Base-by-base conservation (phyloP, 1,140 invertebrate genomes). In the Atopsyche davidsoni region DNA sequence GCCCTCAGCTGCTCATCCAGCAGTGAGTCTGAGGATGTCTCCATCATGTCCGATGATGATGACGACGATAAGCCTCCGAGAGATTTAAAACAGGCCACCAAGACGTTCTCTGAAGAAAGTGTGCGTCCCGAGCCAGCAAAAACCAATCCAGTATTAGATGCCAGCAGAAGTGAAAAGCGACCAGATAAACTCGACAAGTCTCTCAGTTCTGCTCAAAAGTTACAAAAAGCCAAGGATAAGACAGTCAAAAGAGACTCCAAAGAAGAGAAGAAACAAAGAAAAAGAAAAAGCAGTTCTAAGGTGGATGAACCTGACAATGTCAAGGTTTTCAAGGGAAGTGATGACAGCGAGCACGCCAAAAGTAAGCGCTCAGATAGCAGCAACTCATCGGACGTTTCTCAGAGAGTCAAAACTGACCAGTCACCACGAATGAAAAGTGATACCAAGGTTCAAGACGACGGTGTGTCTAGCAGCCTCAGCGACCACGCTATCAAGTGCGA, bases 211-310 rank as follows among this genome's bases (percentile, higher is more conserved):
- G 41, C 39, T 38, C 51, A 51, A 7, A 58, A 72, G 64, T 61
- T 47, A 66, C 75, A 58, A 63, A 75, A 63, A 72, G 70, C 59
- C 62, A 79, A 23, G 71, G 69, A 60, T 57, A 66, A 4, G 46
- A 17, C 34, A n/a, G 21, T 61, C 68, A 41, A 63, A 39, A 55
- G 62, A 69, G 50, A 69, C 60, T 43, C 63, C 51, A 48, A 80
- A 70, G 76, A 79, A 61, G 68, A 77, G 56, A 68, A 80, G 53
- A 65, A 75, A 65, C 61, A 71, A 53, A 62, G 81, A 52, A 78
- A 80, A 62, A 58, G 80, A 46, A 77, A 76, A 70, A 77, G 67
- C 10, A 34, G 40, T 34, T 66, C 65, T 9, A 70, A 70, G 57
- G 64, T 66, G 16, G 71, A 73, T 53, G 65, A 68, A 17, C 44